Evolutionary conservation across 2,888 invertebrate species (phyloP).

Genomic region (Dryococelus australis): DNA sequence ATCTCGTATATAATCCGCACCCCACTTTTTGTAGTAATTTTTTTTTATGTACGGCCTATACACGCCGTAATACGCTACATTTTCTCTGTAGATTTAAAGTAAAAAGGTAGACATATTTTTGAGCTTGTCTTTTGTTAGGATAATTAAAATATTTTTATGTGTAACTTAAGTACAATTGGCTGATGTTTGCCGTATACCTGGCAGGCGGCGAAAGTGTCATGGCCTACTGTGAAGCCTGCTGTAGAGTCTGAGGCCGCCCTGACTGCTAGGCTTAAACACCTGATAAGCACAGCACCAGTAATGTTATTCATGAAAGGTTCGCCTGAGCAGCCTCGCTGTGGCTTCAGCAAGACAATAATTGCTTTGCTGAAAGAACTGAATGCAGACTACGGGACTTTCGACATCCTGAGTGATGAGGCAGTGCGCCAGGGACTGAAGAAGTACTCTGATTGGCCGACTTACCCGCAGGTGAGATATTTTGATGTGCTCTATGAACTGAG

Average conservation of each 20-base stretch:
- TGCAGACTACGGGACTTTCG: slow-evolving; percentile 60
- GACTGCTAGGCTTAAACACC: slow-evolving; percentile 74
- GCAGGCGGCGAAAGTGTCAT: not conserved
- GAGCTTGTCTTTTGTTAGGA: no score
- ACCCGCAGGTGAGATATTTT: slow-evolving; percentile 67
- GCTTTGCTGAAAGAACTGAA: slow-evolving; percentile 75
- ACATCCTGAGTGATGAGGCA: slow-evolving; percentile 61
- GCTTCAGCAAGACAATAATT: slow-evolving; percentile 81
- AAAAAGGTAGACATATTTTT: no score
- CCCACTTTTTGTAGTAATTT: no score
- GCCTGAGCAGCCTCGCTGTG: slow-evolving; percentile 78
- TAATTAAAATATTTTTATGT: no score
- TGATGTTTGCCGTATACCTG: no score
- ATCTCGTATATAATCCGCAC: no score
- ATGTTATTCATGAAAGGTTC: slow-evolving; percentile 94
- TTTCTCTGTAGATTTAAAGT: no score
- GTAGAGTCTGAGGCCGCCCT: slow-evolving; percentile 56
- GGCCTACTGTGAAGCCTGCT: not conserved
- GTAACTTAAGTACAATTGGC: no score
- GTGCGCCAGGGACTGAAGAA: slow-evolving; percentile 61
- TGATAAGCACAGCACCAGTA: slow-evolving; percentile 77
- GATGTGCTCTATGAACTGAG: not conserved
- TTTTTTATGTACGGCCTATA: no score
- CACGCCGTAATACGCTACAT: no score
- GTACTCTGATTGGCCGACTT: slow-evolving; percentile 63